Percentiles rank a stretch among this genome's conserved stretches.
These are phyloP conservation scores for Trogon melanurus DNA, from an alignment of 2,113 vertebrate genomes.

Conservation along the genomic window DNA sequence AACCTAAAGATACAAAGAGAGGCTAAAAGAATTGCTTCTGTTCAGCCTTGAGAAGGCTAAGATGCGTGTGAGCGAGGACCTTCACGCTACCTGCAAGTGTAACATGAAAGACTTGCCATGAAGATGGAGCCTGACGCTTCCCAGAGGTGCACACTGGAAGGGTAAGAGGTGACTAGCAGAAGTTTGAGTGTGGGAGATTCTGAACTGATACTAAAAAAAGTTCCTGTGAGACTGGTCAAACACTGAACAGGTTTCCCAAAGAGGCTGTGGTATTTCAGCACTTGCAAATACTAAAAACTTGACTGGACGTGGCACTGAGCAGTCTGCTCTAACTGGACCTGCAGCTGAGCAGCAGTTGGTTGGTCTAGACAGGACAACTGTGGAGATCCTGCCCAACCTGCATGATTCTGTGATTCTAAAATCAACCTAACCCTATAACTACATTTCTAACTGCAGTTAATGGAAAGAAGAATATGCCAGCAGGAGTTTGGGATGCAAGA, in stretches of 20 bases:
- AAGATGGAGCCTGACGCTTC: background rate
- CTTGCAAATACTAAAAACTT: background rate
- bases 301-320: background rate
- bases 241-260: background rate
- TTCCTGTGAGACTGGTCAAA: background rate
- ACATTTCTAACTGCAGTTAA: background rate
- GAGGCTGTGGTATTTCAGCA: background rate
- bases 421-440: background rate
- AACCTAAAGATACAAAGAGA: background rate
- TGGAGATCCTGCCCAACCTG: background rate
- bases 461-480: rapidly evolving
- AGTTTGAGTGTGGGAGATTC: background rate
- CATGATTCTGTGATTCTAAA: background rate
- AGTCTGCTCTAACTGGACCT: background rate
- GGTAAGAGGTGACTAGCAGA: background rate
- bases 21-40: background rate
- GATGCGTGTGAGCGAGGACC: rapidly evolving
- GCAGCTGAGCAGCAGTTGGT: background rate
- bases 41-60: background rate
- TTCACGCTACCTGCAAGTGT: background rate
- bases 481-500: background rate
- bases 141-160: background rate
- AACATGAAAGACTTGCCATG: background rate
- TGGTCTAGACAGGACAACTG: background rate
- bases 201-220: background rate